Conservation (phyloP, 2,797 vertebrate species). For the Scolopax rusticola region DNA sequence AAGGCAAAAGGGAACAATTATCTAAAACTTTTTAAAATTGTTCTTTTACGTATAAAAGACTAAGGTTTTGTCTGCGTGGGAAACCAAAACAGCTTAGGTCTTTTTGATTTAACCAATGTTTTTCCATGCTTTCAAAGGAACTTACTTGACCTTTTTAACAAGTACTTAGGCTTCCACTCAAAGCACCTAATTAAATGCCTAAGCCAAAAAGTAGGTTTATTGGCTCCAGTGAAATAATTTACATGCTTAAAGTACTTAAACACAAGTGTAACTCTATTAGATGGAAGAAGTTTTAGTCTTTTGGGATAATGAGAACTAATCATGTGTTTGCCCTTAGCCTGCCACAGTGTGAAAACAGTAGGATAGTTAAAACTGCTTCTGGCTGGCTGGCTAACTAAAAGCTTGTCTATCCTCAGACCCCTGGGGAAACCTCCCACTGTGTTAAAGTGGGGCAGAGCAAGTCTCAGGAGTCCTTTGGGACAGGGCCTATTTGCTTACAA, state of each 20-base stretch:
- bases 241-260: conserved; percentile 8
- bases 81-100: not conserved
- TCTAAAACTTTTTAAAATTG: not conserved
- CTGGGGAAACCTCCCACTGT: not conserved
- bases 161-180: not conserved
- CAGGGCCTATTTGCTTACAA: not conserved
- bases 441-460: not conserved
- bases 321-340: not conserved
- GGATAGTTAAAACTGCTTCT: not conserved
- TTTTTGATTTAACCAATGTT: not conserved
- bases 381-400: not conserved
- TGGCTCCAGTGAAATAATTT: conserved; percentile 25
- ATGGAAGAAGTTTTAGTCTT: conserved; percentile 15
- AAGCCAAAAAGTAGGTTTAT: conserved; percentile 36
- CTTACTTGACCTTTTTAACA: not conserved
- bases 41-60: not conserved
- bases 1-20: not conserved
- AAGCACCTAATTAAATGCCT: not conserved
- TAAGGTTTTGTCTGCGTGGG: not conserved
- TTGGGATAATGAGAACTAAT: not conserved
- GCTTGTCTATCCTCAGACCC: not conserved
- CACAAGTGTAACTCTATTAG: conserved; percentile 12
- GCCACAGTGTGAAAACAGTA: not conserved
- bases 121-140: not conserved
- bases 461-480: not conserved